These are phyloP conservation scores for Drosophila truncata DNA, from an alignment of 1,140 invertebrate genomes.

Conservation along the genomic window DNA sequence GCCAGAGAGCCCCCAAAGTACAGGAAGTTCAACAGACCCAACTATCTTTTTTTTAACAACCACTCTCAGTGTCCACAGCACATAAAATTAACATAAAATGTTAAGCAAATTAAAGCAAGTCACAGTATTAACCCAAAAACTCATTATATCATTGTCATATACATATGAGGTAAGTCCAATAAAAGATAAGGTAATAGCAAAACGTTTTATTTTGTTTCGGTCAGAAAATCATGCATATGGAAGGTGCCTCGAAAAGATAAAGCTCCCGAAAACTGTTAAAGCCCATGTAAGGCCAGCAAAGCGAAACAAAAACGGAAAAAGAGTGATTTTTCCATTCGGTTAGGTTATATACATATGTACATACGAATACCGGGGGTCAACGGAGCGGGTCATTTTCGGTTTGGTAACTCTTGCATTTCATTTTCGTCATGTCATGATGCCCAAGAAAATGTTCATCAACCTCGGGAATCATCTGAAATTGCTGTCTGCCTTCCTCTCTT, in stretches of 20 bases:
- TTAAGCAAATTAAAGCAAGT: conserved; percentile 33
- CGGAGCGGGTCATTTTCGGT: conserved; percentile 64
- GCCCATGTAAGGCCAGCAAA: conserved; percentile 60
- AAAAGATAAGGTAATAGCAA: conserved; percentile 21
- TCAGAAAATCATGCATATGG: conserved; percentile 18
- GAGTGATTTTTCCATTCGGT: conserved; percentile 38
- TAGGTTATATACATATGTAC: conserved; percentile 16
- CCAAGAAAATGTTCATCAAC: conserved; percentile 48
- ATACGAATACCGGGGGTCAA: conserved; percentile 51
- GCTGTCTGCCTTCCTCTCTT: conserved; percentile 25
- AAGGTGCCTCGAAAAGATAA: conserved; percentile 14
- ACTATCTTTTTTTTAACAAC: conserved; percentile 17
- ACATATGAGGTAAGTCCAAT: conserved; percentile 17
- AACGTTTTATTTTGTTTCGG: conserved; percentile 11
- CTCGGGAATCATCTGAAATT: conserved; percentile 40
- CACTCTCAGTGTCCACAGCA: conserved; percentile 9
- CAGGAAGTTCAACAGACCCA: conserved; percentile 68
- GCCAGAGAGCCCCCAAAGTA: conserved; percentile 11
- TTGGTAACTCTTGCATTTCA: conserved; percentile 42
- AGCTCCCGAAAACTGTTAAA: conserved; percentile 24
- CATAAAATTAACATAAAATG: conserved; percentile 53
- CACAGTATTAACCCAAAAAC: conserved; percentile 21
- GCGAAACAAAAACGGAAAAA: conserved; percentile 19
- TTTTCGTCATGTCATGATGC: conserved; percentile 39
- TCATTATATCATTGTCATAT: conserved; percentile 37